Conservation (phyloP, 2,888 invertebrate species). For the Stictocephala bisonia region DNA sequence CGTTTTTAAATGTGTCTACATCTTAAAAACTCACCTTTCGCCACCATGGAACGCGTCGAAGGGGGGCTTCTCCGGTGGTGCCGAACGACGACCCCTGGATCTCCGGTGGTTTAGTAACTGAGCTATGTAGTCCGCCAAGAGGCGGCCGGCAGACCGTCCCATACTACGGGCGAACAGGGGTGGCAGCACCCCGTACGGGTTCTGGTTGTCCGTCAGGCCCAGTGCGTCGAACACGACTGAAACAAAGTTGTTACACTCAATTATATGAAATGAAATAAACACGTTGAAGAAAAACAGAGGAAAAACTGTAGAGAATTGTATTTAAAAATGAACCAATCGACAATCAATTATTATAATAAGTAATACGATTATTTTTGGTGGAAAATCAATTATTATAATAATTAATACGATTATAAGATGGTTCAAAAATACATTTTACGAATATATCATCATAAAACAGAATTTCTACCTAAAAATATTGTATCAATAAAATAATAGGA, state of each 20-base stretch:
- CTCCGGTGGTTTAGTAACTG: conserved; percentile 74
- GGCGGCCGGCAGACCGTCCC: conserved; percentile 76
- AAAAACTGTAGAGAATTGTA: neutral
- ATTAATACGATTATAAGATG: no score
- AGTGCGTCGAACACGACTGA: conserved; percentile 87
- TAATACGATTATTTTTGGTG: no score
- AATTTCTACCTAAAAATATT: no score
- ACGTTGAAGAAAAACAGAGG: neutral
- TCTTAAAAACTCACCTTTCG: conserved; percentile 69
- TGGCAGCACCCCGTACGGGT: conserved; percentile 84
- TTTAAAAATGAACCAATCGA: no score
- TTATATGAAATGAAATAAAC: neutral
- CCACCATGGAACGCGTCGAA: conserved; percentile 78
- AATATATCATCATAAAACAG: no score
- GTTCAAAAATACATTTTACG: no score
- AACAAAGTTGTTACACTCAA: conserved; percentile 59
- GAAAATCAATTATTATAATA: no score
- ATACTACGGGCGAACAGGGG: conserved; percentile 81
- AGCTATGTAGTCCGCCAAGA: conserved; percentile 78
- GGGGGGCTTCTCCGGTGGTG: conserved; percentile 62
- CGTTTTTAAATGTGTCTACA: no score
- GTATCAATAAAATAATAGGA: no score
- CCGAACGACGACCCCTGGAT: conserved; percentile 63
- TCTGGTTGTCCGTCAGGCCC: conserved; percentile 89
- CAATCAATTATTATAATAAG: no score